Base-by-base conservation (phyloP, 2,888 invertebrate species). In the Calliopum simillimum region DNA sequence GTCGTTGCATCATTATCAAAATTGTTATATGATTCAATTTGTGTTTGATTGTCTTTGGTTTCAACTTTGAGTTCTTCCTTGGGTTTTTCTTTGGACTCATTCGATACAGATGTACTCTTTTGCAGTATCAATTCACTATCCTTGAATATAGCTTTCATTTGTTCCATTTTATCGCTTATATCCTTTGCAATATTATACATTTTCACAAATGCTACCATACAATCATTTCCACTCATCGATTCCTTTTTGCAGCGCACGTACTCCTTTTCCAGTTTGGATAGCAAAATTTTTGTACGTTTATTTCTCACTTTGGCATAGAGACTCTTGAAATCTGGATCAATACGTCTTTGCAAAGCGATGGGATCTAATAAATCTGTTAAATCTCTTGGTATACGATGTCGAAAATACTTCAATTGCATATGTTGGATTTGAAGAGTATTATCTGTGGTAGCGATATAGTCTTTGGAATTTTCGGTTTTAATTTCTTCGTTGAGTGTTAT, bases 111-210 rank as follows among this genome's bases (percentile, higher is more conserved):
- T 6, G 51, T 70, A 6, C 65, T 65, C 13, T 6, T 21, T 51
- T 69, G 68, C 51, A 76, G 44, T n/a, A 75, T 41, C 12, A 76
- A 55, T 58, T 81, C 80, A 49, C 78, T 85, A 13, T 79, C 82
- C 16, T 76, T 76, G 23, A 85, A 80, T 21, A 85, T 78, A 11
- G 75, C 77, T 64, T 81, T 80, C 83, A 86, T 84, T 74, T 79
- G 81, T 19, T 82, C 80, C 78, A 85, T 79, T 74, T 80, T 81
- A 51, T 82, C 79, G 47, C 79, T 79, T 2, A 86, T 79, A n/a
- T 84, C 82, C 55, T 79, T 80, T 44, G 81, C 81, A 70, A 85
- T 75, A 21, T 82, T 76, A 65, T 84, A 84, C 80, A 86, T 81
- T 62, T 81, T 79, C 61, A 77, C 70, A 68, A 84, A 86, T 6